A percentile compares a stretch with the other conserved stretches of the same genome.
phyloP scores from a whole-genome alignment of 2,797 vertebrate species.

The Sebastes nivosus region DNA sequence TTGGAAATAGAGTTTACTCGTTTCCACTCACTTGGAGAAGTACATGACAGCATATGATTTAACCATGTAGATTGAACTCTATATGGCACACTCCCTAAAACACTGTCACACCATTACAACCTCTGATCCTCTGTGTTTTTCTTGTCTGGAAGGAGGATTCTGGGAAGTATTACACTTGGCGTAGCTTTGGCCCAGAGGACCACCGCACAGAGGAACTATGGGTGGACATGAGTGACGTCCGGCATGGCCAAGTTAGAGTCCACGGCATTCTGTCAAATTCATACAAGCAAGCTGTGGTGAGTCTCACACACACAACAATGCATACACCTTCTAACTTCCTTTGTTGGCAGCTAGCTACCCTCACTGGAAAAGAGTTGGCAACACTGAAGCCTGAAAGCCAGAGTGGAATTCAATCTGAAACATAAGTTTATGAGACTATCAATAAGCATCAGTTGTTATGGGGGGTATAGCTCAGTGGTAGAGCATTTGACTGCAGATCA shows the following conservation, averaged over 20 bases:
- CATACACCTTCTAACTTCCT: not conserved
- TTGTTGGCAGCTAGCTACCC: too few species aligned
- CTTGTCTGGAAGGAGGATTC: conserved; percentile 84
- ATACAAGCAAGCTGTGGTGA: conserved; percentile 92
- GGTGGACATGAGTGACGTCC: conserved; percentile 84
- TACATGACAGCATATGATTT: conserved; percentile 14
- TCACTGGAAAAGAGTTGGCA: too few species aligned
- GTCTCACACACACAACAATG: conserved; percentile 40
- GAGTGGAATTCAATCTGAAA: too few species aligned
- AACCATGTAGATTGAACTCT: conserved; percentile 1
- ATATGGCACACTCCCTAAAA: conserved; percentile 13
- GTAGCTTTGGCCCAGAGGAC: conserved; percentile 83
- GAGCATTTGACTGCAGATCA: conserved; percentile 87
- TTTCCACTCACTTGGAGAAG: conserved; percentile 22
- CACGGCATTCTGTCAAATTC: conserved; percentile 92
- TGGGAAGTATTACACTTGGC: conserved; percentile 88
- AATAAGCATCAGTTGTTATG: rapidly evolving
- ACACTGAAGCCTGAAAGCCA: too few species aligned
- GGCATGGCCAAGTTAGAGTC: conserved; percentile 84
- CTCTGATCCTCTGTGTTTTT: conserved; percentile 31
- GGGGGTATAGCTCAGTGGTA: conserved; percentile 53
- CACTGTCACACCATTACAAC: not conserved
- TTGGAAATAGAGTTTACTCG: conserved; percentile 41
- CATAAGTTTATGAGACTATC: too few species aligned
- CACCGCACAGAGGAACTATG: conserved; percentile 80